Evolutionary conservation across 2,797 vertebrate genomes (phyloP), one percentile per base, ranked within the genome.

Genomic region (Tachyglossus aculeatus): DNA sequence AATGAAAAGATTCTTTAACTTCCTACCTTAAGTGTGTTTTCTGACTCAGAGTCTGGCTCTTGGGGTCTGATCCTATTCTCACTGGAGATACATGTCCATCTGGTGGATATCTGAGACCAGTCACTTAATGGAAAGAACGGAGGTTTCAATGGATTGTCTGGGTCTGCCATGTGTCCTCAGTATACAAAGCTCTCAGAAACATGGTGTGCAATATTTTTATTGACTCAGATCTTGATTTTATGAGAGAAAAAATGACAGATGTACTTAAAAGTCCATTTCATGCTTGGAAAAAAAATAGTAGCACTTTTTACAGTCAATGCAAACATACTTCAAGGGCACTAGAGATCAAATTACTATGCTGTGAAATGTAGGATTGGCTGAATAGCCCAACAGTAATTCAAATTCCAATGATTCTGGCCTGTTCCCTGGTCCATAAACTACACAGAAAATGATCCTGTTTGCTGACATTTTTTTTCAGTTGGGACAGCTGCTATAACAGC

Each of bases 401-500:
- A 85, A 88, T 84, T 85, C 79, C 82, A 89, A 52, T 31, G 43
- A 87, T 88, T 70, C 88, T 88, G 86, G 89, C 83, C 75, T 84
- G 64, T 76, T 90, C 84, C 77, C 22, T 44, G 83, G 68, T 82
- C 83, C 83, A 88, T 88, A 91, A 91, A 88, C 87, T 82, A 84
- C 83, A 87, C 38, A 88, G 86, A 91, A 93, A 91, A 85, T 0
- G 70, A 91, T 91, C 86, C 81, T 76, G 67, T 72, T 91, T 75
- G 67, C 82, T 86, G 78, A 86, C 69, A 65, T 58, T 88, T 82
- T 91, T 88, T 89, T 88, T 89, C 87, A 87, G 82, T 88, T 88
- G 86, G 79, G 88, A 85, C 85, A 90, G 88, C 85, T 90, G 85
- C 84, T 92, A 50, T 88, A 89, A 88, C 83, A 91, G 63, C 81